These are phyloP conservation scores for Miichthys miiuy DNA, from an alignment of 2,797 vertebrate genomes.

Conservation along the genomic window DNA sequence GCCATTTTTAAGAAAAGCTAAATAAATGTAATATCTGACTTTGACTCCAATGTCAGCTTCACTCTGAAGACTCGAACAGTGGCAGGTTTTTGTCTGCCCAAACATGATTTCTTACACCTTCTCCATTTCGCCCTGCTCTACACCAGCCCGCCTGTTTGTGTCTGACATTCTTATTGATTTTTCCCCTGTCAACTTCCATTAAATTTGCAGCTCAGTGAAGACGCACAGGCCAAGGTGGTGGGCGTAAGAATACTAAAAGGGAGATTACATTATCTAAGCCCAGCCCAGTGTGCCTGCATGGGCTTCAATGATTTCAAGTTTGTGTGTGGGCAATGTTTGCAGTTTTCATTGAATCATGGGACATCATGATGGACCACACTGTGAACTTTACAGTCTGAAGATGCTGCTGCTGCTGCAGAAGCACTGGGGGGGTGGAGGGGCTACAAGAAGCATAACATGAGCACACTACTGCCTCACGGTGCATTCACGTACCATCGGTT, in stretches of 20 bases:
- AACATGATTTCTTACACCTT: not conserved
- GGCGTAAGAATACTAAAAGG: constrained; percentile 28
- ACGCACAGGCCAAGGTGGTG: constrained; percentile 40
- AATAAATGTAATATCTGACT: not conserved
- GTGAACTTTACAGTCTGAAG: constrained; percentile 26
- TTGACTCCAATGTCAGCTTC: not conserved
- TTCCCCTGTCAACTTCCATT: constrained; percentile 67
- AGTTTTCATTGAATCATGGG: constrained; percentile 10
- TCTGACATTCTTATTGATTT: constrained; percentile 57
- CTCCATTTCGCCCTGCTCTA: not conserved
- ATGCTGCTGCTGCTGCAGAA: constrained; percentile 33
- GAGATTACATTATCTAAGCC: constrained; percentile 34
- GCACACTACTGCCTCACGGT: constrained; percentile 29
- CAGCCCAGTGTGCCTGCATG: constrained; percentile 16
- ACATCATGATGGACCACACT: not conserved
- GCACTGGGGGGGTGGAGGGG: constrained; percentile 13
- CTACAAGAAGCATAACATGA: constrained; percentile 30
- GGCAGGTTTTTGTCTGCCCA: not conserved
- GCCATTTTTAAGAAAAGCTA: not conserved
- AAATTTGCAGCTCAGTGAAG: constrained; percentile 55
- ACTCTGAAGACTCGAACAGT: not conserved
- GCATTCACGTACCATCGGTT: constrained; percentile 34
- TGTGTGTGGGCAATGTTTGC: not conserved
- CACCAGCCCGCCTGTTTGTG: constrained; percentile 14
- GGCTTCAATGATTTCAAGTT: not conserved